Evolutionary conservation across 2,888 invertebrate genomes (phyloP).

Genomic region (Oscheius sp.): DNA sequence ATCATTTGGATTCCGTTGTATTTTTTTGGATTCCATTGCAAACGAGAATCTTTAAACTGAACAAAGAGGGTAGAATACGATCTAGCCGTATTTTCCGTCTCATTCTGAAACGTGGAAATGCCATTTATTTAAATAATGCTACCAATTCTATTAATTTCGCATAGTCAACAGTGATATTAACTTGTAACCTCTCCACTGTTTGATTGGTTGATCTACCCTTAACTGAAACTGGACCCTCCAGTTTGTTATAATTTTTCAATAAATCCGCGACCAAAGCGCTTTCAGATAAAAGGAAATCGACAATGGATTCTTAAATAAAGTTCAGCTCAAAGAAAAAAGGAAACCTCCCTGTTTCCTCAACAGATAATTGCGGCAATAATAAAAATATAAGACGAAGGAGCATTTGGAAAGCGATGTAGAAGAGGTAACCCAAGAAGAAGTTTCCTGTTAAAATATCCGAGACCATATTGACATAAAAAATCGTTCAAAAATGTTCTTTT

Average conservation of each 20-base stretch:
- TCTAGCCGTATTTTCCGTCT: not conserved
- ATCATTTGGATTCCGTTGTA: constrained; percentile 17
- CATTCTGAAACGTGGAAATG: not conserved
- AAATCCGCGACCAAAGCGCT: not conserved
- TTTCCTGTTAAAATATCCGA: no score
- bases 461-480: no score
- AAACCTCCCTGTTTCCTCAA: no score
- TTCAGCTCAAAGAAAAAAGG: no score
- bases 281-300: not conserved
- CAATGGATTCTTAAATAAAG: not conserved
- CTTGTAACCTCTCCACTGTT: not conserved
- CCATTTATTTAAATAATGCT: not conserved
- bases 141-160: constrained; percentile 6
- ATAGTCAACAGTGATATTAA: not conserved
- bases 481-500: no score
- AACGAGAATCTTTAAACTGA: constrained; percentile 3
- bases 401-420: no score
- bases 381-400: no score
- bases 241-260: not conserved
- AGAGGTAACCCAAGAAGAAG: no score
- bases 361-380: no score
- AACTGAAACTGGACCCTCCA: not conserved
- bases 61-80: not conserved
- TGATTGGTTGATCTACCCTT: constrained; percentile 1
- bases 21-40: constrained; percentile 16